Percentiles rank a stretch among this genome's conserved stretches.
These are phyloP conservation scores for Aleiodes leptofemur DNA, from an alignment of 2,888 invertebrate species.

Conservation along the genomic window DNA sequence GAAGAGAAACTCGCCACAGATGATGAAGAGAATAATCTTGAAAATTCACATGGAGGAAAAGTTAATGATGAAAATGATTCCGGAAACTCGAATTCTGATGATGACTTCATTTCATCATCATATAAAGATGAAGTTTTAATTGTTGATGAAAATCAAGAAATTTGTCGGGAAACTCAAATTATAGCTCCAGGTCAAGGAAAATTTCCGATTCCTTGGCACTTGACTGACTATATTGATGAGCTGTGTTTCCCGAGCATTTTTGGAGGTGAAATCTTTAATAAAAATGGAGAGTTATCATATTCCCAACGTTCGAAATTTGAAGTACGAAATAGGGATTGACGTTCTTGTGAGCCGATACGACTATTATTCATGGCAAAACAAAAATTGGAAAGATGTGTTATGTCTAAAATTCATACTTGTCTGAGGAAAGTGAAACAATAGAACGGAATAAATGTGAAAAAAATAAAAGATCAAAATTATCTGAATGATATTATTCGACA, in stretches of 20 bases:
- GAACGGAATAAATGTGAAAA: conserved; percentile 18
- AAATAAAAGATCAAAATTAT: conserved; percentile 32
- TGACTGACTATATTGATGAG: conserved; percentile 57
- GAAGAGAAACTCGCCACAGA: no score
- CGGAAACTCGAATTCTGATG: conserved; percentile 43
- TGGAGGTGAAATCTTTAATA: conserved; percentile 47
- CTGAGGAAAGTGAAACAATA: conserved; percentile 41
- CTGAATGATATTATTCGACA: conserved; percentile 41
- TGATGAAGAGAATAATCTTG: neutral
- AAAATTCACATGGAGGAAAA: neutral
- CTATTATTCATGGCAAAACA: conserved; percentile 54
- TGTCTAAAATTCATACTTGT: conserved; percentile 51
- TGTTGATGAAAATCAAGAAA: conserved; percentile 27
- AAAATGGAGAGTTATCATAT: conserved; percentile 37
- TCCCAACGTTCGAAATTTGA: conserved; percentile 48
- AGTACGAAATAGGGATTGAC: conserved; percentile 46
- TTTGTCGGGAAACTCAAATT: conserved; percentile 42
- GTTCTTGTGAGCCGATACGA: conserved; percentile 38
- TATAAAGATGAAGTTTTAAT: neutral
- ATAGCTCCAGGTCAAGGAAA: conserved; percentile 62
- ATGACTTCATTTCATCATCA: conserved; percentile 57
- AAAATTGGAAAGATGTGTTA: conserved; percentile 49
- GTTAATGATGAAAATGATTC: neutral
- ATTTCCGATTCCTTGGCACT: conserved; percentile 26
- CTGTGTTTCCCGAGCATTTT: conserved; percentile 60